These are phyloP conservation scores for Diplodus puntazzo DNA, from an alignment of 2,797 vertebrate species.

Conservation along the genomic window DNA sequence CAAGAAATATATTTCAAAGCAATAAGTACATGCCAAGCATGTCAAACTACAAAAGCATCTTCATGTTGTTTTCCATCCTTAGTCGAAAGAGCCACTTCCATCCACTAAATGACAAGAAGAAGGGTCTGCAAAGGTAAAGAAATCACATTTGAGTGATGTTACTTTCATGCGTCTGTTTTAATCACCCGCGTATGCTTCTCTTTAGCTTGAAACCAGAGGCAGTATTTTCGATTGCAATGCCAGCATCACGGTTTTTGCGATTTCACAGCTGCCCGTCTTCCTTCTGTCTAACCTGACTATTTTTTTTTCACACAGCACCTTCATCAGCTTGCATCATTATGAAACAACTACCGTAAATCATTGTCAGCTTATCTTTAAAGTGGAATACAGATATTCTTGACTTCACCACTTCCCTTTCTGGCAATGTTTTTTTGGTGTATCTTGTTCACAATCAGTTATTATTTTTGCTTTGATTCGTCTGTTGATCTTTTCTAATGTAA, in stretches of 20 bases:
- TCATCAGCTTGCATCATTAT: slow-evolving; percentile 3
- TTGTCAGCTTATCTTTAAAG: not conserved
- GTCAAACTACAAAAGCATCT: not conserved
- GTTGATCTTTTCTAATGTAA: too few relatives aligned
- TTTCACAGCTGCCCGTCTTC: slow-evolving; percentile 37
- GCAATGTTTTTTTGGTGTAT: not conserved
- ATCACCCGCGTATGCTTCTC: slow-evolving; percentile 37
- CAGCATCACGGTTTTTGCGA: slow-evolving; percentile 19
- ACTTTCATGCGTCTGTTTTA: slow-evolving; percentile 44
- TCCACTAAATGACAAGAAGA: slow-evolving; percentile 28
- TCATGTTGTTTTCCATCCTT: not conserved
- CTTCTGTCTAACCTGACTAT: slow-evolving; percentile 1
- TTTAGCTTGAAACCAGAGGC: slow-evolving; percentile 21
- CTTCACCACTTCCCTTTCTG: not conserved
- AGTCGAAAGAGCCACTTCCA: not conserved
- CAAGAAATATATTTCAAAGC: not conserved
- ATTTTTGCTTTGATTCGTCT: not conserved
- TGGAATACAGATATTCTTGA: not conserved
- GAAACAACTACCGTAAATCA: slow-evolving; percentile 13
- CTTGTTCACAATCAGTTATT: not conserved
- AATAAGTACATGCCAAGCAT: not conserved
- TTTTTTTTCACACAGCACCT: not conserved
- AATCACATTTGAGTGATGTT: slow-evolving; percentile 15
- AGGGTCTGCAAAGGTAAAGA: slow-evolving; percentile 34
- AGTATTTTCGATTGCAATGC: slow-evolving; percentile 6